Evolutionary conservation across 1,140 invertebrate genomes (phyloP).

Genomic region (Pomacea maculata): DNA sequence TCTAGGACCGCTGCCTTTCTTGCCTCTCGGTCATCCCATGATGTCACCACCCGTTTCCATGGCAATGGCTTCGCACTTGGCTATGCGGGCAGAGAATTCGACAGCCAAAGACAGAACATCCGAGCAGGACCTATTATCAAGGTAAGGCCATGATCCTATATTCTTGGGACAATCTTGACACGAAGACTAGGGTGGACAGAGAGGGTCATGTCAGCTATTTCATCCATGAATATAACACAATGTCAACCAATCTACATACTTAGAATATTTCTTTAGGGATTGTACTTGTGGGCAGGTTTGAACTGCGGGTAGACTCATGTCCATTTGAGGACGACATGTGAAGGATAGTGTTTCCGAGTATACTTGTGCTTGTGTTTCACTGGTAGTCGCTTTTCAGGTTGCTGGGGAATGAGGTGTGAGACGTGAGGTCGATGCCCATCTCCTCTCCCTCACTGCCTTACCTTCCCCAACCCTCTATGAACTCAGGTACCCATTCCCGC

Average conservation of each 20-base stretch:
- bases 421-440: too few relatives aligned
- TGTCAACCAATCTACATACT: background rate
- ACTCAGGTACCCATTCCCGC: too few relatives aligned
- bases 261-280: background rate
- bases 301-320: too few relatives aligned
- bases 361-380: too few relatives aligned
- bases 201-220: background rate
- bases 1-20: constrained; percentile 80
- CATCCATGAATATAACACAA: background rate
- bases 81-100: constrained; percentile 74
- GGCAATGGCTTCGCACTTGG: constrained; percentile 81
- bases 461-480: too few relatives aligned
- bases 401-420: too few relatives aligned
- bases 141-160: background rate
- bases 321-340: too few relatives aligned
- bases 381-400: too few relatives aligned
- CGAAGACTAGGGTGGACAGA: background rate
- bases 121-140: constrained; percentile 77
- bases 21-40: constrained; percentile 69
- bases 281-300: too few relatives aligned
- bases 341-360: too few relatives aligned
- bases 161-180: too few relatives aligned
- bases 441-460: too few relatives aligned
- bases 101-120: constrained; percentile 76
- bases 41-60: constrained; percentile 74